Base-by-base conservation (phyloP, 2,113 vertebrate species). In the Chelonoidis abingdonii region DNA sequence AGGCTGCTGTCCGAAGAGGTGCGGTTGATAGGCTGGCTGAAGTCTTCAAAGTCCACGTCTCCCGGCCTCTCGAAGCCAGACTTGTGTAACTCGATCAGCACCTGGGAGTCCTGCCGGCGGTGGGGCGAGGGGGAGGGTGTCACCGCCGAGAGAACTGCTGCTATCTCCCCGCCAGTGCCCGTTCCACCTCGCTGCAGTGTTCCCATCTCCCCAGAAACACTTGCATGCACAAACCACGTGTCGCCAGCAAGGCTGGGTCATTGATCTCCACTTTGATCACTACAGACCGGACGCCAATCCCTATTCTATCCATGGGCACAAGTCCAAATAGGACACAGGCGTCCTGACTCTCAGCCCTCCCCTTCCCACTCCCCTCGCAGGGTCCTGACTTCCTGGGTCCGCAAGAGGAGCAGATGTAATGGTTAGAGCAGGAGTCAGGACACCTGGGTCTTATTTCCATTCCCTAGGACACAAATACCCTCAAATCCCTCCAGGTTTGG, bases 21-120 rank as follows among this genome's bases (percentile, higher is more conserved):
- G 0, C 99, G 97, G 95, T 99, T 99, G 96, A 99, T 99, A 88
- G 98, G 98, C 96, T 99, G 99, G 96, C 99, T 99, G 98, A 98
- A 99, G 97, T 99, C 99, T 94, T 99, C 99, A 17, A 99, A 99
- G 89, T 99, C 99, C 96, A 99, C 84, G 35, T 99, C 99, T 3
- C 98, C 98, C 0, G 99, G 99, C 54, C 99, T 98, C 85, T 99
- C 98, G 25, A 99, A 99, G 41, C 99, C 99, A 0, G 99, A 99
- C 95, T 99, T 99, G 97, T 99, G 98, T 95, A 99, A 98, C 93
- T 99, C 99, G 44, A 99, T 98, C 75, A 99, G 97, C 86, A 98
- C 97, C 97, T 98, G 89, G 49, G 99, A 98, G 97, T 99, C 99
- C 99, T 99, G 94, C 11, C 31, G 82, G 24, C 57, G 86, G 50